Conservation (phyloP, 1,140 invertebrate genomes). For the Carcinoscorpius rotundicauda region DNA sequence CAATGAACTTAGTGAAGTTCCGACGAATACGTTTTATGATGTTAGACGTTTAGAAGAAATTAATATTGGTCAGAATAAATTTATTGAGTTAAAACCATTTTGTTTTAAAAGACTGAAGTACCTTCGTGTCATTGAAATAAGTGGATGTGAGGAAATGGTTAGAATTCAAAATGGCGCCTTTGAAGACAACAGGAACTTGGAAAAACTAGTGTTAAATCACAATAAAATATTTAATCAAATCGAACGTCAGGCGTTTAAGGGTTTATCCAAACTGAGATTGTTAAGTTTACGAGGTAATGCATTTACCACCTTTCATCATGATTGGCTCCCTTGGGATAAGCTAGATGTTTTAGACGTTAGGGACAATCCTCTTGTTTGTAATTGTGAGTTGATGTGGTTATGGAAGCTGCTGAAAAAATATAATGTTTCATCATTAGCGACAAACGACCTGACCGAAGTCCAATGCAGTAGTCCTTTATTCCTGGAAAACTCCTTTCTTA, state of each 20-base stretch:
- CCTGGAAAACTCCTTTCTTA: conserved; percentile 43
- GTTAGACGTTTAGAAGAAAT: conserved; percentile 33
- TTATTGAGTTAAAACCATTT: conserved; percentile 14
- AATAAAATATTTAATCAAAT: conserved; percentile 31
- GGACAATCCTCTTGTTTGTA: conserved; percentile 71
- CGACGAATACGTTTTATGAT: conserved; percentile 53
- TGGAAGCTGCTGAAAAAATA: conserved; percentile 41
- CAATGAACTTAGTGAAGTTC: conserved; percentile 59
- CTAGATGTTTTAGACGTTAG: conserved; percentile 40
- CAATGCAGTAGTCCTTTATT: conserved; percentile 57
- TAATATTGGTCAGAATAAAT: conserved; percentile 22
- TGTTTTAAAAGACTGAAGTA: conserved; percentile 21
- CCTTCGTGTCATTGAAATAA: conserved; percentile 25
- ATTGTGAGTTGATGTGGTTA: conserved; percentile 73
- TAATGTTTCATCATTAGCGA: conserved; percentile 10
- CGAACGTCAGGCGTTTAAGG: conserved; percentile 53
- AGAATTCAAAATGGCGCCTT: conserved; percentile 30
- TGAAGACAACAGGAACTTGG: conserved; percentile 41
- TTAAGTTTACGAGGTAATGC: conserved; percentile 32
- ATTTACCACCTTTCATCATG: conserved; percentile 17
- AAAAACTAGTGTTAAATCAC: conserved; percentile 47
- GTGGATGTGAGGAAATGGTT: conserved; percentile 28
- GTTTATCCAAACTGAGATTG: conserved; percentile 54
- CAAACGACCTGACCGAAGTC: conserved; percentile 32
- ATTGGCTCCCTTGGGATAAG: conserved; percentile 16